Evolutionary conservation across 2,888 invertebrate genomes (phyloP).

Genomic region (Alloscopus bannaensis): DNA sequence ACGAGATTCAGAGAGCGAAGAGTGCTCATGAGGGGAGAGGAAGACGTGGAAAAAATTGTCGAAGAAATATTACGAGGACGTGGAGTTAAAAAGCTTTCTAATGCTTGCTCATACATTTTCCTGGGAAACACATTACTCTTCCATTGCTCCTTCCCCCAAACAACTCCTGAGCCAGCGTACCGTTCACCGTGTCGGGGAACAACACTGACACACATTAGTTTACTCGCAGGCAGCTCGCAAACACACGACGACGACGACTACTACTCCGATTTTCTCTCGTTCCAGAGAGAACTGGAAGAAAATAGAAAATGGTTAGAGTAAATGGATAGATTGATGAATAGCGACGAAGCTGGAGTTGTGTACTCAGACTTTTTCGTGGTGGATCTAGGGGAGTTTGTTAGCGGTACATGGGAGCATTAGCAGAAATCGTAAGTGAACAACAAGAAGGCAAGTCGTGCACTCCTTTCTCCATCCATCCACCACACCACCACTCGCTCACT

Average conservation of each 20-base stretch:
- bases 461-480: too few relatives aligned
- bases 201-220: constrained; percentile 59
- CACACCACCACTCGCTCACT: too few relatives aligned
- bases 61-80: constrained; percentile 58
- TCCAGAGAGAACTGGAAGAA: constrained; percentile 18
- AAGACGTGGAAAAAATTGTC: constrained; percentile 9
- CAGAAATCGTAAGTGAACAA: too few relatives aligned
- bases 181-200: background rate
- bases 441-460: too few relatives aligned
- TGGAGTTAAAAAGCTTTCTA: constrained; percentile 66
- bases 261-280: background rate
- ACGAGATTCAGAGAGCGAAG: constrained; percentile 3
- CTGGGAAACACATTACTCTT: constrained; percentile 60
- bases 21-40: background rate
- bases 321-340: background rate
- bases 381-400: too few relatives aligned
- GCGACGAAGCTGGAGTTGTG: too few relatives aligned
- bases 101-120: constrained; percentile 60
- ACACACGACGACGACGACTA: background rate
- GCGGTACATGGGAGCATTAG: too few relatives aligned
- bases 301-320: constrained; percentile 1
- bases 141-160: constrained; percentile 36
- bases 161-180: constrained; percentile 9
- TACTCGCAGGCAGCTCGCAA: constrained; percentile 5
- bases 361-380: too few relatives aligned